Base-by-base conservation (phyloP, 2,888 invertebrate species). In the Trichacis sp. region DNA sequence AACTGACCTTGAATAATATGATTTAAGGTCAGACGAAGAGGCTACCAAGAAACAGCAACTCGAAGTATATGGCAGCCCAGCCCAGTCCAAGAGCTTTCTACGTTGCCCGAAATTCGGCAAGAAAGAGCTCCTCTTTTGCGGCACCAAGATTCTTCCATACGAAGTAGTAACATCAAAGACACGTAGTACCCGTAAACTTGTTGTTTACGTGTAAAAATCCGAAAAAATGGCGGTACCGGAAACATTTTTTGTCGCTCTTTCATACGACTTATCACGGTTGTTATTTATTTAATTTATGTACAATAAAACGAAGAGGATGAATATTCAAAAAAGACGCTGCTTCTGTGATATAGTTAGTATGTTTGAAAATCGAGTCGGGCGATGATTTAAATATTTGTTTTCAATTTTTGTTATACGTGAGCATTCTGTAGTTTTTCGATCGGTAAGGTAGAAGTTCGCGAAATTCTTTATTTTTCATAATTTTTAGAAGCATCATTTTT, bases 101-200 rank as follows among this genome's bases (percentile, higher is more conserved):
- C 79, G 8, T 74, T 84, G 68, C 77, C 84, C 5, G 83, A 83
- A 61, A 70, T 80, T 8, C 73, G 81, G 55, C 84, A 83, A 69
- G 84, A 84, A 62, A 74, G 79, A 56, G 80, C 79, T 18, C 84
- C 84, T 0, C 70, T 83, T 36, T 72, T 84, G 20, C 68, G 71
- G 19, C 83, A 83, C 68, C 82, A 78, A 64, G 80, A 82, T 60
- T 82, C 82, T 19, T 84, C 83, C 14, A 75, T 80, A 65, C 74
- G 82, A 60, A 77, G 64, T 30, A 40, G 40, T 12, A 40, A 40
- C 12, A 15, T 15, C 14, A 72, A 75, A 57, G 75, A 82, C 20
- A 74, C 81, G 64, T 80, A 80, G 74, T 74, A 67, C n/a, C n/a
- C n/a, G n/a, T n/a, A n/a, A n/a, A n/a, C n/a, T n/a, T n/a, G n/a